Percentiles rank a stretch among this genome's conserved stretches.
Conservation (phyloP, 2,113 vertebrate species). For the Sinocyclocheilus anshuiensis region DNA sequence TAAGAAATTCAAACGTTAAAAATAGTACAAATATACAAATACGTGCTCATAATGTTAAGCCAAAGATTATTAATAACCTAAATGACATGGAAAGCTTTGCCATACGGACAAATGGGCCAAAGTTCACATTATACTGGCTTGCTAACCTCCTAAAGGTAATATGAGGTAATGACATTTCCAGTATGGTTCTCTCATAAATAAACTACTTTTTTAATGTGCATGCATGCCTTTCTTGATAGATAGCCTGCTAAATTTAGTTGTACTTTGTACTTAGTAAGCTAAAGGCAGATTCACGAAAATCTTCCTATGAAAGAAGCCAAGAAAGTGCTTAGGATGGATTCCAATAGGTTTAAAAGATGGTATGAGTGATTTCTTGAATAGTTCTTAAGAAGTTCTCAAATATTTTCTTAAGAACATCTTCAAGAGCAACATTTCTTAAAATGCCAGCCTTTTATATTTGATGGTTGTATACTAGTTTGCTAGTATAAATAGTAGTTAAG, state of each 20-base stretch:
- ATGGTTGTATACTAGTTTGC: not conserved
- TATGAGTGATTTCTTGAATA: no score
- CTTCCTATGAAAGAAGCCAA: not conserved
- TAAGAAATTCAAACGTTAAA: not conserved
- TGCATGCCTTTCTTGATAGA: not conserved
- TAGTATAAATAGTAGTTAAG: not conserved
- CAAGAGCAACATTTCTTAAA: not conserved
- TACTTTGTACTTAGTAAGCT: not conserved
- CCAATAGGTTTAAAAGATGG: not conserved
- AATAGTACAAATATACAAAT: constrained; percentile 31
- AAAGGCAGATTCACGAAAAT: not conserved
- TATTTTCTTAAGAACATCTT: not conserved
- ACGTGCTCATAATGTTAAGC: not conserved
- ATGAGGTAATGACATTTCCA: not conserved
- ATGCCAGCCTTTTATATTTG: not conserved
- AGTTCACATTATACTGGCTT: not conserved
- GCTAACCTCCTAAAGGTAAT: not conserved
- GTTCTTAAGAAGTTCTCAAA: not conserved
- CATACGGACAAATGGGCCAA: not conserved
- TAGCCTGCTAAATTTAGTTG: not conserved
- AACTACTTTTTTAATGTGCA: not conserved
- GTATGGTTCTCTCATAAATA: not conserved
- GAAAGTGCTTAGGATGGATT: not conserved
- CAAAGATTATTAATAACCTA: not conserved
- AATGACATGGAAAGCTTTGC: not conserved